These are phyloP conservation scores for Ciconia nigra DNA, from an alignment of 2,797 vertebrate genomes.

Conservation along the genomic window DNA sequence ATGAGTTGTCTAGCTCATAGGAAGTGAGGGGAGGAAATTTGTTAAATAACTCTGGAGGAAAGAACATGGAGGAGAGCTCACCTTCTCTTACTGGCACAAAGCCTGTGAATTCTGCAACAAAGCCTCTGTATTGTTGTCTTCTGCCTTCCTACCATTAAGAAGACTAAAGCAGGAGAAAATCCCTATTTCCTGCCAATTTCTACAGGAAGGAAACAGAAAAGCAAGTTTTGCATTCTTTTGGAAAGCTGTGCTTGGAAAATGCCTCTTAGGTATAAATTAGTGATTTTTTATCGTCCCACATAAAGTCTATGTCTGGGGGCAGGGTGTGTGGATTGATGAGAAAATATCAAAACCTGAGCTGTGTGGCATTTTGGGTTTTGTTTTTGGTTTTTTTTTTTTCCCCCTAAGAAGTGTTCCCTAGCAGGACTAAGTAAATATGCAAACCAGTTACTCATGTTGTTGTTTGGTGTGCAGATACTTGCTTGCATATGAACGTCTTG, in stretches of 20 bases:
- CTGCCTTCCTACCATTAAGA: background rate
- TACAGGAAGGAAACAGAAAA: background rate
- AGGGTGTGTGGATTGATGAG: background rate
- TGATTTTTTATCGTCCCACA: background rate
- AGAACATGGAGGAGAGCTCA: background rate
- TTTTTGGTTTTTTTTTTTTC: no score
- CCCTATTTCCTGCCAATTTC: background rate
- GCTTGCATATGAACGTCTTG: rapidly evolving
- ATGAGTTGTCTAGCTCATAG: background rate
- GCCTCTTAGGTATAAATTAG: background rate
- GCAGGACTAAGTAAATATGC: background rate
- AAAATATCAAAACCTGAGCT: background rate
- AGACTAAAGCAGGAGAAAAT: background rate
- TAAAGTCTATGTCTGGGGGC: background rate
- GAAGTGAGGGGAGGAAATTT: background rate
- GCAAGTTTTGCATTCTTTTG: background rate
- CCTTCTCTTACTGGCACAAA: background rate
- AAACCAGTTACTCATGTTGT: background rate
- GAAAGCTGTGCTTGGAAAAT: background rate
- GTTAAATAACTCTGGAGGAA: background rate
- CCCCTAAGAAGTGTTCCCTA: background rate
- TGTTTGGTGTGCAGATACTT: background rate
- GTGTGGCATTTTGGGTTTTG: background rate
- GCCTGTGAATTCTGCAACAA: background rate
- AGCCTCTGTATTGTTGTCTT: background rate